phyloP scores from a whole-genome alignment of 2,113 vertebrate species.

The Calcarius ornatus region DNA sequence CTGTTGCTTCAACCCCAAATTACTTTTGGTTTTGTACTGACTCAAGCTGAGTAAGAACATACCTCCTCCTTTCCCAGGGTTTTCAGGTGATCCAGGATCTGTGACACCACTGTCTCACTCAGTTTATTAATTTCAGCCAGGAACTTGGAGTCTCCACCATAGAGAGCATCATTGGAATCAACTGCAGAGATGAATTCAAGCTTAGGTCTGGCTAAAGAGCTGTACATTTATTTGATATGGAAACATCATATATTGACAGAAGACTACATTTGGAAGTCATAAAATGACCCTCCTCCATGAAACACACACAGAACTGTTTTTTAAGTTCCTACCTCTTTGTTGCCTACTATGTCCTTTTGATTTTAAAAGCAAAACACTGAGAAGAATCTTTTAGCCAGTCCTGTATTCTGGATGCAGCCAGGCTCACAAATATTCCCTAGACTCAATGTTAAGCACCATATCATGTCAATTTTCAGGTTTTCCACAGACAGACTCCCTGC shows the following conservation, averaged over 20 bases:
- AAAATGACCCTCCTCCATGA: neutral
- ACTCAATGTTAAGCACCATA: neutral
- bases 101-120: constrained; percentile 90
- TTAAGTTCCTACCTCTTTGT: neutral
- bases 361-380: neutral
- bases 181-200: constrained; percentile 72
- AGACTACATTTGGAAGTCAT: neutral
- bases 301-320: neutral
- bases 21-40: neutral
- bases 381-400: neutral
- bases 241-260: neutral
- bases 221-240: neutral
- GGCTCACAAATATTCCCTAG: neutral
- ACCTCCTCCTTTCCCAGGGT: constrained; percentile 90
- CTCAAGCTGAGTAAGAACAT: neutral
- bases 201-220: neutral
- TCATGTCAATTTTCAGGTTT: neutral
- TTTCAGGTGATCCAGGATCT: constrained; percentile 94
- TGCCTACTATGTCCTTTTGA: neutral
- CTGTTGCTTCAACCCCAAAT: neutral
- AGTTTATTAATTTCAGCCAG: constrained; percentile 90
- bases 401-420: neutral
- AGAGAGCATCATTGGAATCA: constrained; percentile 94
- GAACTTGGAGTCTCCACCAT: constrained; percentile 95
- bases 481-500: neutral